Base-by-base conservation (phyloP, 92 coral and sea anemone species). In the Epizoanthus illoricatus region DNA sequence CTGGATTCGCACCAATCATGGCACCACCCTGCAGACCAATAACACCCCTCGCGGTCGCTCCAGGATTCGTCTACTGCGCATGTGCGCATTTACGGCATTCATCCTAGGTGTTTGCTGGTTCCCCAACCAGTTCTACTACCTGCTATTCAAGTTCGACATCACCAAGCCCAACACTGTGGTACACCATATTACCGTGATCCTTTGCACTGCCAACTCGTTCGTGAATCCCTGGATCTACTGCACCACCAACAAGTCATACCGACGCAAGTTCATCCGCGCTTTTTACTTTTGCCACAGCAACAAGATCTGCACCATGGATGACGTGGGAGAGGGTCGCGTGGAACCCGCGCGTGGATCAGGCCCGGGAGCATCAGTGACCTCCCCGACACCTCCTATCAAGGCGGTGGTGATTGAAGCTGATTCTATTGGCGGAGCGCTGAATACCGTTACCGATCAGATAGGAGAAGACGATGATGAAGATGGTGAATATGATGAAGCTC, bases 191-290 rank as follows among this genome's bases (percentile, higher is more conserved):
- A 90, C 97, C 0, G 97, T 92, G 75, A 87, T 86, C 21, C 61
- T 92, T 75, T 88, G 94, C 79, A 90, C 90, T 87, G 91, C 91
- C 18, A 92, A 90, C 39, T 92, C 97, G 62, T 88, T 86, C 62
- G 85, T 90, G 17, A 92, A 92, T 81, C 97, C 97, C 7, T 85
- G 88, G 23, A 92, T 92, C 41, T 92, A 92, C 88, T 92, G 84
- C 36, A 89, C 91, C 21, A 84, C 90, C 33, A 92, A 89, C 74
- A 75, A 68, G 45, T 18, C 87, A 2, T 92, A 88, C 84, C 82
- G 94, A 47, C 86, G 71, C 33, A 79, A 86, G 20, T 81, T 88
- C 16, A 12, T 66, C 5, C 8, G 40, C 4, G 40, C 88, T 24
- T 43, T 80, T 18, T 11, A 18, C 65, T 61, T 18, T 18, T 61